Base-by-base conservation (phyloP, 2,888 invertebrate genomes). In the Drosophila imparisetae region DNA sequence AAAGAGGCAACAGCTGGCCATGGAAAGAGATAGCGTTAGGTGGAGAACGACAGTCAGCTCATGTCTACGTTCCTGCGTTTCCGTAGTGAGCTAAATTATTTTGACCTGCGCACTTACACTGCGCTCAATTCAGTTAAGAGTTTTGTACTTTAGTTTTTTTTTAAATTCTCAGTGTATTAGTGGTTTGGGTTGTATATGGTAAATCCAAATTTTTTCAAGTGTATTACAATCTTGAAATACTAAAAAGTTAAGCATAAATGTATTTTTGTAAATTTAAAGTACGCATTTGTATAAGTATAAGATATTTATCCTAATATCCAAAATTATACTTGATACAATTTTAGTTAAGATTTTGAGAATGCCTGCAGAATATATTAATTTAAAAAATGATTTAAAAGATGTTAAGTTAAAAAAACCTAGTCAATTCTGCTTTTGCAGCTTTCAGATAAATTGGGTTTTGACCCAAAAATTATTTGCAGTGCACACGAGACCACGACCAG, bases 61-160 rank as follows among this genome's bases (percentile, higher is more conserved):
- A 45, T 52, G 64, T 52, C 69, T 61, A 55, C 50, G 54, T 63
- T 48, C 61, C 65, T 73, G 45, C 71, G 74, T 69, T 86, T 86
- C 86, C 86, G 84, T 61, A 81, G 65, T 71, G 49, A 83, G 64
- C 67, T 72, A 86, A 89, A 89, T 83, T 87, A 83, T 83, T 80
- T 89, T 78, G 89, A 81, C 89, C 89, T 89, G 85, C 75, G 72
- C 50, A 40, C 45, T 24, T 60, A 71, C 89, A 89, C 86, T 85
- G 80, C 18, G 32, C 70, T 24, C 15, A 86, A 75, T 60, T 64
- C 21, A 4, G 21, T 7, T 7, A 8, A 11, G 21, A 32, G 8
- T 15, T 21, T 13, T 52, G 15, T 5, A 32, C 1, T 21, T 34
- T 8, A 24, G 6, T 32, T 21, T 7, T 29, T 29, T 29, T 29